Base-by-base conservation (phyloP, 1,140 invertebrate genomes). In the Eumaeus atala region DNA sequence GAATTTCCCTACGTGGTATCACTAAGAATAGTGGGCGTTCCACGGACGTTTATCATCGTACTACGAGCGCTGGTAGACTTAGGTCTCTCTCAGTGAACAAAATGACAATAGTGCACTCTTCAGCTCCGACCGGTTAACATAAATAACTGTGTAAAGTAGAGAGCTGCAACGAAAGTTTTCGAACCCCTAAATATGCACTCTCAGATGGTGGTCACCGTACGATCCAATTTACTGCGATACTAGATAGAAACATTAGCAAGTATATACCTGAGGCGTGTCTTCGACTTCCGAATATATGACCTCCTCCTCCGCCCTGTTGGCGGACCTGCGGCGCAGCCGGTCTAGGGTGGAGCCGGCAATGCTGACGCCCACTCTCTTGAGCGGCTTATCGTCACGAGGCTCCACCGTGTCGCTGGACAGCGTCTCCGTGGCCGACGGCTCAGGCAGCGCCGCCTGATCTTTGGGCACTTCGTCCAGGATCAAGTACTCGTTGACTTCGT, bases 281-380 rank as follows among this genome's bases (percentile, higher is more conserved):
- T 84, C 80, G 16, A 86, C 81, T 68, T 93, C 93, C 18, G 92
- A 93, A 81, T 94, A 94, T 49, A 92, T 91, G 40, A 92, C 81
- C 50, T 90, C 87, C 58, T 93, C 92, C 54, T 91, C 90, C 49
- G 89, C 89, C 61, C 92, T 91, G 73, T 91, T 92, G n/a, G 75
- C 33, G 90, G 91, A 82, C 91, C 92, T 77, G 90, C 92, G 68
- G 91, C 89, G 61, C 14, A 52, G 5, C 8, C 42, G 37, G 12
- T 65, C 60, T 4, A 59, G 57, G 3, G 58, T 48, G 12, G 59
- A 48, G 7, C 51, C 56, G 10, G 48, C 38, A 47, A 57, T 48
- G 34, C 47, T 16, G 7, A 40, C 48, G 9, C 40, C 57, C 5
- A 28, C 40, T 21, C 59, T 54, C 18, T 60, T 48, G 17, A 48